Base-by-base conservation (phyloP, 1,140 invertebrate species). In the Anastatus disparis region DNA sequence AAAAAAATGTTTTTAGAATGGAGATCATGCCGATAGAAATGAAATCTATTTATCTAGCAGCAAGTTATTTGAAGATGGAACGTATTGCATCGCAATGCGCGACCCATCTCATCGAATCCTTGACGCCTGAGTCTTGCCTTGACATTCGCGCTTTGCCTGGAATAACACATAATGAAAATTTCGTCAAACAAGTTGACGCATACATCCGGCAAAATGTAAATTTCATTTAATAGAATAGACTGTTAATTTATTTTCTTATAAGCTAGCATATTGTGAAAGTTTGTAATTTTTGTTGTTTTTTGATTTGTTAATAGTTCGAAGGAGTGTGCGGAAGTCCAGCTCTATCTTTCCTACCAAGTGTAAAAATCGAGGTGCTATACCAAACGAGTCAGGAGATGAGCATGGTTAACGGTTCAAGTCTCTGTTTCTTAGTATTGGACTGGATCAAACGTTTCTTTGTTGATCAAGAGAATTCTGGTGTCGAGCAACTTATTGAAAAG, bases 171-270 rank as follows among this genome's bases (percentile, higher is more conserved):
- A 89, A 91, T 80, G 87, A 88, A 53, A 84, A 87, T 44, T 88
- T 93, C 65, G 86, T 89, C 20, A 80, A 86, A 58, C 86, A 89
- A 77, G 89, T 93, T 42, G 92, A 94, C 83, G 78, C 85, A 7
- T 95, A 90, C 83, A 94, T 96, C 71, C 86, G 89, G 10, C 86
- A 90, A 72, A 88, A 94, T 78, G 91, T 92, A 82, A 87, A 87
- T 87, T 53, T n/a, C n/a, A n/a, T n/a, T n/a, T n/a, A n/a, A n/a
- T n/a, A n/a, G n/a, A n/a, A n/a, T n/a, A n/a, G n/a, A n/a, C n/a
- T n/a, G n/a, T n/a, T n/a, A n/a, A n/a, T n/a, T n/a, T n/a, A n/a
- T n/a, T n/a, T n/a, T n/a, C n/a, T n/a, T n/a, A n/a, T n/a, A n/a
- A n/a, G n/a, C n/a, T n/a, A n/a, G n/a, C n/a, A n/a, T n/a, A n/a